Evolutionary conservation across 35 echinoderm and acorn worm species (phyloP).

Genomic region (Apostichopus japonicus): DNA sequence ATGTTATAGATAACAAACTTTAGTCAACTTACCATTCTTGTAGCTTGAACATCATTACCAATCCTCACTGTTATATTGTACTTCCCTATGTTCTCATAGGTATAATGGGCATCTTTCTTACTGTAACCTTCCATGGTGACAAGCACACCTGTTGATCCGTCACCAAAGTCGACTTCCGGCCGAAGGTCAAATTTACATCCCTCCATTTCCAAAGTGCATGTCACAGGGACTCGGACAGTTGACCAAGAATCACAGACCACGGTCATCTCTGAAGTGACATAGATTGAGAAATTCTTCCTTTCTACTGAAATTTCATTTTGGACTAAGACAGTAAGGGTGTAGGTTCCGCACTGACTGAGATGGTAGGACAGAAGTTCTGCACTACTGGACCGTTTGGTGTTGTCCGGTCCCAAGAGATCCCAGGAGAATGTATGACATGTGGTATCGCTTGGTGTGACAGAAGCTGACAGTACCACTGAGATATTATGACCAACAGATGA

Average conservation of each 20-base stretch:
- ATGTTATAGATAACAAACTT: not conserved
- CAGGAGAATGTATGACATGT: not conserved
- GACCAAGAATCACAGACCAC: not conserved
- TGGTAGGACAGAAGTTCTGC: not conserved
- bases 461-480: not conserved
- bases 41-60: not conserved
- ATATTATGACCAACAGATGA: not conserved
- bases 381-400: not conserved
- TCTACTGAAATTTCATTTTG: not conserved
- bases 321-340: not conserved
- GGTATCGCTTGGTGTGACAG: not conserved
- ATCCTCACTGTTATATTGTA: not conserved
- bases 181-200: not conserved
- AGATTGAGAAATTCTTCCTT: not conserved
- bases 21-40: not conserved
- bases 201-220: not conserved
- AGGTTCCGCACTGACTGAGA: not conserved
- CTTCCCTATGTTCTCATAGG: not conserved
- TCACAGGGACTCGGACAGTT: not conserved
- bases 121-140: not conserved
- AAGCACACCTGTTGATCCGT: not conserved
- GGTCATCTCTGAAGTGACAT: not conserved
- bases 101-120: not conserved
- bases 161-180: not conserved
- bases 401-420: not conserved